Evolutionary conservation across 2,797 vertebrate species (phyloP), one percentile per base, ranked within the genome.

Genomic region (Erpetoichthys calabaricus): DNA sequence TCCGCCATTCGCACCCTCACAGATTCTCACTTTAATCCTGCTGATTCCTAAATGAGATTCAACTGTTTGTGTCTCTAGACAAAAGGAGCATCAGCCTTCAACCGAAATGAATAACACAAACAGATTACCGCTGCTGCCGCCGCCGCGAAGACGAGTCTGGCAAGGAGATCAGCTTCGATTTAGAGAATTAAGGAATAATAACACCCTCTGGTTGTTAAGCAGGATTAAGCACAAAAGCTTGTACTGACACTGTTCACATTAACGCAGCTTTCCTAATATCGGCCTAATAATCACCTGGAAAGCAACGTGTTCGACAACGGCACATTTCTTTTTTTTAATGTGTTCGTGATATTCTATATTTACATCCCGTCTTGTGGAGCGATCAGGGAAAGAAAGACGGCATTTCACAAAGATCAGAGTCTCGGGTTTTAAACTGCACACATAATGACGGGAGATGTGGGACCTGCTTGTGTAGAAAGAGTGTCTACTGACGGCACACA

Each of bases 41-140:
- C 47, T 49, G 3, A 49, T 49, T n/a, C 47, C 47, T 49, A 49
- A 49, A 49, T 49, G 47, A 49, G 47, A 49, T 49, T 49, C 47
- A 49, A 49, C 3, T 49, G 47, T 49, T 49, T 49, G 25, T 49
- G 7, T 49, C 47, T 3, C n/a, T n/a, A 49, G 47, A 49, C 47
- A 49, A 49, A 49, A n/a, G 47, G 47, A n/a, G n/a, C 7, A 49
- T 49, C 47, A 49, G 47, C 47, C 47, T 49, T 49, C n/a, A 49
- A 7, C n/a, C 3, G 7, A 49, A 49, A 49, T 49, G 7, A 49
- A 7, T 49, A 49, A 49, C n/a, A 49, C n/a, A 49, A 49, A 49
- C 3, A 49, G 47, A 49, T 49, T 49, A 49, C 6, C 47, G 9
- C 9, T 6, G 47, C 47, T 49, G 47, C 3, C 25, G 25, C 3